These are phyloP conservation scores for Agrochola litura DNA, from an alignment of 2,888 invertebrate species.

Conservation along the genomic window DNA sequence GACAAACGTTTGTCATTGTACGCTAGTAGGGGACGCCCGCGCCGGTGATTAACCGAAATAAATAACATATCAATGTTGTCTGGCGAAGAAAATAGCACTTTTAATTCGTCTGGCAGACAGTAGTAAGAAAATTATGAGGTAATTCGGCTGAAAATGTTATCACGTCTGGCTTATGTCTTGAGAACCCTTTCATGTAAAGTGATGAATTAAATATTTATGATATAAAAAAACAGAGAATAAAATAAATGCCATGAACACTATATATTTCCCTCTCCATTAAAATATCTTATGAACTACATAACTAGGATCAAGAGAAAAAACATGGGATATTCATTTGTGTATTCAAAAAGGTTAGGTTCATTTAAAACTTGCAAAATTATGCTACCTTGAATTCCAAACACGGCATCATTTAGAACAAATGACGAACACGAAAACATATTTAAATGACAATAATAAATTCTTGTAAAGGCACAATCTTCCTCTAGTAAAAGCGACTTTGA, in stretches of 20 bases:
- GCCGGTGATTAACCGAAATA: slow-evolving; percentile 54
- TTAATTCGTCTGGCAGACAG: slow-evolving; percentile 25
- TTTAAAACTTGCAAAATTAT: background rate
- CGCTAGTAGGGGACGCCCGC: slow-evolving; percentile 36
- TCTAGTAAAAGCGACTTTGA: slow-evolving; percentile 21
- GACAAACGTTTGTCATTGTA: slow-evolving; percentile 51
- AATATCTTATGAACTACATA: background rate
- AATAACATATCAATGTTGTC: slow-evolving; percentile 55
- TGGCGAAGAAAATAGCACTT: slow-evolving; percentile 48
- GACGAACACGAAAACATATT: background rate
- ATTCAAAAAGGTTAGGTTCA: background rate
- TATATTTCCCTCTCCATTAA: background rate
- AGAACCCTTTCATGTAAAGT: slow-evolving; percentile 34
- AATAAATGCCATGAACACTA: background rate
- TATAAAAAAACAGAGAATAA: slow-evolving; percentile 8
- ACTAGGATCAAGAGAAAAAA: background rate
- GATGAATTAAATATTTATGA: slow-evolving; percentile 17
- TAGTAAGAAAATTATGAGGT: slow-evolving; percentile 36
- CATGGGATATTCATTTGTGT: background rate
- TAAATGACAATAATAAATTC: slow-evolving; percentile 1
- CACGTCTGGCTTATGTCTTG: slow-evolving; percentile 1
- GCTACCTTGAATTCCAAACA: background rate
- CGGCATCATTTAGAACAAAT: slow-evolving; percentile 11
- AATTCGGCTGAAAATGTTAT: slow-evolving; percentile 28
- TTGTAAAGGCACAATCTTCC: slow-evolving; percentile 7